Base-by-base conservation (phyloP, 2,113 vertebrate genomes). In the Lathamus discolor region DNA sequence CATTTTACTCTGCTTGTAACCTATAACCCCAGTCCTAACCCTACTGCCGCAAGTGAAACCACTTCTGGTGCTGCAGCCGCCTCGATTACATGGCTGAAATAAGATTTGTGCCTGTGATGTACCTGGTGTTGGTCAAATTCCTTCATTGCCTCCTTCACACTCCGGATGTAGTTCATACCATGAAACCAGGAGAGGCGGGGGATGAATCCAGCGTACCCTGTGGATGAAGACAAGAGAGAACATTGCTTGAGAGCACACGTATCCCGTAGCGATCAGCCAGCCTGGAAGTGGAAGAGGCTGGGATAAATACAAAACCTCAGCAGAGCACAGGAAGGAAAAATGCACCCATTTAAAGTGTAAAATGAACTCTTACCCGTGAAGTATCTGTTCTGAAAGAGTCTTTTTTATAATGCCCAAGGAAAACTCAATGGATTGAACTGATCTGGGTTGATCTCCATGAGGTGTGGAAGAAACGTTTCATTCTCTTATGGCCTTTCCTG, bases 61-160 rank as follows among this genome's bases (percentile, higher is more conserved):
- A 0, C 63, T 39, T 12, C 3, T 11, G 31, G n/a, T 51, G n/a
- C 2, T 33, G 72, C 22, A 16, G 52, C 9, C 29, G 46, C 37
- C 24, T 61, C 35, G 6, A 17, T 20, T 10, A 13, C 6, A 8
- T 4, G 10, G 8, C 2, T 57, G 51, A 55, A 55, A 62, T 9
- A 7, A 44, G 51, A 28, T 55, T 8, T n/a, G 44, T 6, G 39
- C 17, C 12, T 9, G 3, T 6, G 1, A 52, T 5, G 4, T 96
- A 98, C 98, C 98, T 98, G 98, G 7, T 37, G 57, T 11, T 11
- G 91, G 75, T 97, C 96, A 12, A 98, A 98, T 10, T 97, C 94
- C 0, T 80, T 44, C 96, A 97, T 96, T 4, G 98, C 98, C 57
- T 97, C 96, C 51, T 74, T 97, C 81, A 98, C 97, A 1, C 68